A percentile compares a stretch with the other conserved stretches of the same genome.
Conservation (phyloP, 1,140 invertebrate species). For the Leptoteleia sp. region DNA sequence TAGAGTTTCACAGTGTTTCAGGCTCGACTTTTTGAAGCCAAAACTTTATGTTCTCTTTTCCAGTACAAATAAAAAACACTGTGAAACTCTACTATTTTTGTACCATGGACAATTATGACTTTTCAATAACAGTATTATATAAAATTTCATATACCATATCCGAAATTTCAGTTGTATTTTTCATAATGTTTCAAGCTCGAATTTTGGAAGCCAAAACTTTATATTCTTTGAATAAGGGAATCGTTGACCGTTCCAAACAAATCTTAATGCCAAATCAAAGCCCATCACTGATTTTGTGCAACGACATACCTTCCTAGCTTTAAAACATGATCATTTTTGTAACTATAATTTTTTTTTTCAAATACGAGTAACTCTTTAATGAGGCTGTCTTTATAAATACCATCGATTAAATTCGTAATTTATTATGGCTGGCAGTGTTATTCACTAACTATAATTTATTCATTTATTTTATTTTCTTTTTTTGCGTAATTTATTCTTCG, state of each 20-base stretch:
- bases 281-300: slow-evolving; percentile 53
- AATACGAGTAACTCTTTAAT: slow-evolving; percentile 44
- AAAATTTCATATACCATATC: too few relatives aligned
- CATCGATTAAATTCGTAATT: slow-evolving; percentile 75
- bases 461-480: slow-evolving; percentile 42
- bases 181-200: too few relatives aligned
- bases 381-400: slow-evolving; percentile 57
- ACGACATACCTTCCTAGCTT: slow-evolving; percentile 32
- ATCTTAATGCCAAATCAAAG: slow-evolving; percentile 17
- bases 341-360: slow-evolving; percentile 39
- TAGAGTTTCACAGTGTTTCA: too few relatives aligned
- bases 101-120: too few relatives aligned
- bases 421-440: slow-evolving; percentile 75
- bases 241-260: neutral
- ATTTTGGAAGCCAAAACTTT: too few relatives aligned
- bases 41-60: too few relatives aligned
- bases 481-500: slow-evolving; percentile 45
- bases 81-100: too few relatives aligned
- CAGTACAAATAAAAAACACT: too few relatives aligned
- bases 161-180: too few relatives aligned
- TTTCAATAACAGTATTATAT: too few relatives aligned
- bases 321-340: slow-evolving; percentile 1
- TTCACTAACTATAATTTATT: slow-evolving; percentile 69
- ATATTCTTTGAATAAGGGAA: too few relatives aligned
- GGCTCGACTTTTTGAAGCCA: too few relatives aligned